Evolutionary conservation across 2,888 invertebrate genomes (phyloP).

Genomic region (Xanthia icteritia): DNA sequence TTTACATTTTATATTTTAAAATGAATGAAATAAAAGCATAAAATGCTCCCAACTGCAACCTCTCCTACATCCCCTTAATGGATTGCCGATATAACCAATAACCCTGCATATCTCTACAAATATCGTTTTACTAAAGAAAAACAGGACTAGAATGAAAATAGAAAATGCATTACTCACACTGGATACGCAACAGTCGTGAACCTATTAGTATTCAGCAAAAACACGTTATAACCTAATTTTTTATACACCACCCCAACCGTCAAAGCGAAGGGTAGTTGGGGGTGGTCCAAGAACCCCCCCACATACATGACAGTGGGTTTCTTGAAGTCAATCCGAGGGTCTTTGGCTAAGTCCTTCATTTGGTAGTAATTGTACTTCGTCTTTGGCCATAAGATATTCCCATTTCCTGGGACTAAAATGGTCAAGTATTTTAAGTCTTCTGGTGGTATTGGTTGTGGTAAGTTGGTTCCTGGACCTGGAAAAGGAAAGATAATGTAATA

Average conservation of each 20-base stretch:
- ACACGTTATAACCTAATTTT: slow-evolving; percentile 76
- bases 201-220: slow-evolving; percentile 74
- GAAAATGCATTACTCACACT: slow-evolving; percentile 72
- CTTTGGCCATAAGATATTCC: slow-evolving; percentile 51
- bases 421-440: slow-evolving; percentile 75
- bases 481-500: background rate
- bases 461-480: slow-evolving; percentile 80
- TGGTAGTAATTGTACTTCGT: slow-evolving; percentile 79
- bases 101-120: no score
- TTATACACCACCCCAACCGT: slow-evolving; percentile 71
- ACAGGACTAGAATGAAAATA: slow-evolving; percentile 51
- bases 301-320: slow-evolving; percentile 79
- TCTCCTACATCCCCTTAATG: no score
- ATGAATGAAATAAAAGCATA: no score
- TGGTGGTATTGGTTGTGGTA: slow-evolving; percentile 73
- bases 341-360: slow-evolving; percentile 72
- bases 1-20: no score
- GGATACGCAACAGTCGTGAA: slow-evolving; percentile 80
- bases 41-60: no score
- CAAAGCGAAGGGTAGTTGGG: slow-evolving; percentile 68
- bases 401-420: slow-evolving; percentile 71
- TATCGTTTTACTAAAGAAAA: no score
- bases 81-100: no score
- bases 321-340: slow-evolving; percentile 71
- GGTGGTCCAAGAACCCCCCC: slow-evolving; percentile 80